Conservation (phyloP, 2,888 invertebrate species). For the Operophtera brumata region DNA sequence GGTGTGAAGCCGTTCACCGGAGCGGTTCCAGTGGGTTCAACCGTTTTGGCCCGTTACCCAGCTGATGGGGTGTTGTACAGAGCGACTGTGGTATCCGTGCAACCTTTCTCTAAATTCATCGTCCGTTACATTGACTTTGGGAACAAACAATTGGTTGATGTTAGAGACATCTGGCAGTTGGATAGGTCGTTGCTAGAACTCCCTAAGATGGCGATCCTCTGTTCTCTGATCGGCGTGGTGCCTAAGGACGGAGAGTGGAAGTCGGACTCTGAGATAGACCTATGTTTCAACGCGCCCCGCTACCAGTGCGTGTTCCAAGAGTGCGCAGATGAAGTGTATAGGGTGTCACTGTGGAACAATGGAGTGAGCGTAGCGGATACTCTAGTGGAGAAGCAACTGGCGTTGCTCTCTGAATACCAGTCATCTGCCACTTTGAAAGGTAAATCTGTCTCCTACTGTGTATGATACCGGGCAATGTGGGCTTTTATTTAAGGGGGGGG, state of each 20-base stretch:
- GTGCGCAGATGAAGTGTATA: slow-evolving; percentile 66
- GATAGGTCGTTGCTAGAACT: slow-evolving; percentile 83
- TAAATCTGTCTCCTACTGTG: slow-evolving; percentile 28
- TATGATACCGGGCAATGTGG: too few relatives aligned
- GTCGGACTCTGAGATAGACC: slow-evolving; percentile 73
- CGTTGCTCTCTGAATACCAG: slow-evolving; percentile 59
- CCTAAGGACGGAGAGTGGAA: slow-evolving; percentile 82
- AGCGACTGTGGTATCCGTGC: slow-evolving; percentile 82
- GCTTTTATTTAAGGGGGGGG: too few relatives aligned
- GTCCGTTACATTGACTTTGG: slow-evolving; percentile 90
- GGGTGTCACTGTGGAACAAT: slow-evolving; percentile 72
- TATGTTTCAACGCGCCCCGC: slow-evolving; percentile 82
- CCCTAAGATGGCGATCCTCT: slow-evolving; percentile 86
- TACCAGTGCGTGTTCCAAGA: slow-evolving; percentile 82
- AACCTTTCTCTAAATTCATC: slow-evolving; percentile 81
- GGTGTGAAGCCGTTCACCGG: slow-evolving; percentile 68
- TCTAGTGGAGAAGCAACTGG: slow-evolving; percentile 75
- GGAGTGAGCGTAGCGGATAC: slow-evolving; percentile 71
- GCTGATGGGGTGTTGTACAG: slow-evolving; percentile 87
- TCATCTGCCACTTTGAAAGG: slow-evolving; percentile 71
- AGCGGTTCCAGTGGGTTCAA: slow-evolving; percentile 79
- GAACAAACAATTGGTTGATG: slow-evolving; percentile 83
- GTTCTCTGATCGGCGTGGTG: slow-evolving; percentile 82
- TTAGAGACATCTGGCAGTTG: slow-evolving; percentile 84
- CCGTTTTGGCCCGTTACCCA: slow-evolving; percentile 85